Percentiles rank a stretch among this genome's conserved stretches.
These are phyloP conservation scores for Florisuga fusca DNA, from an alignment of 2,797 vertebrate genomes.

Conservation along the genomic window DNA sequence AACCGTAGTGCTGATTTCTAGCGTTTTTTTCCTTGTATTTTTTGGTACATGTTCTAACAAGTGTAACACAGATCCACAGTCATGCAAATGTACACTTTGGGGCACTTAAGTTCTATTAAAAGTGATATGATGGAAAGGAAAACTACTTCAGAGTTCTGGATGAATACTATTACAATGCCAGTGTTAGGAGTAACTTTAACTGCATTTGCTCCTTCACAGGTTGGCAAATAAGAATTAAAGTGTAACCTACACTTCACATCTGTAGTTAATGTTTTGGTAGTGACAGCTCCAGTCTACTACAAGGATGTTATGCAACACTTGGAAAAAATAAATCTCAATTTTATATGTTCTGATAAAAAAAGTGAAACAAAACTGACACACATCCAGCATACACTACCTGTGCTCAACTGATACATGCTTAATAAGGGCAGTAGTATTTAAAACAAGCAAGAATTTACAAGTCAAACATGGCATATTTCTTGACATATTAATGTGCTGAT, in stretches of 20 bases:
- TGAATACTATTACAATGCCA: background rate
- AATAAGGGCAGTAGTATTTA: background rate
- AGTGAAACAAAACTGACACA: background rate
- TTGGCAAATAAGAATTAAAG: background rate
- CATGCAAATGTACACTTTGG: background rate
- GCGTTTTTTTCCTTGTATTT: background rate
- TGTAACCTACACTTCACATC: background rate
- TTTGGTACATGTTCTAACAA: background rate
- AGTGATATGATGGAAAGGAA: background rate
- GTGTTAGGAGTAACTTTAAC: background rate
- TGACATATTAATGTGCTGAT: background rate
- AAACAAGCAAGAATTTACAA: background rate
- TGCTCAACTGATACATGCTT: background rate
- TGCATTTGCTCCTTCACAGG: background rate
- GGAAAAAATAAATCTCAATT: background rate
- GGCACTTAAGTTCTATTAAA: background rate
- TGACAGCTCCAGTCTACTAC: background rate
- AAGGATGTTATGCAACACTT: background rate
- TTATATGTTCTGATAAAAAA: background rate
- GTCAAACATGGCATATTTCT: background rate
- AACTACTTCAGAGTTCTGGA: background rate
- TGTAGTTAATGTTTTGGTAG: background rate
- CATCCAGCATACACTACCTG: accelerated
- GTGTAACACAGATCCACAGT: background rate
- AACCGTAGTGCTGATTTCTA: background rate